Evolutionary conservation across 2,888 invertebrate genomes (phyloP).

Genomic region (Agrochola circellaris): DNA sequence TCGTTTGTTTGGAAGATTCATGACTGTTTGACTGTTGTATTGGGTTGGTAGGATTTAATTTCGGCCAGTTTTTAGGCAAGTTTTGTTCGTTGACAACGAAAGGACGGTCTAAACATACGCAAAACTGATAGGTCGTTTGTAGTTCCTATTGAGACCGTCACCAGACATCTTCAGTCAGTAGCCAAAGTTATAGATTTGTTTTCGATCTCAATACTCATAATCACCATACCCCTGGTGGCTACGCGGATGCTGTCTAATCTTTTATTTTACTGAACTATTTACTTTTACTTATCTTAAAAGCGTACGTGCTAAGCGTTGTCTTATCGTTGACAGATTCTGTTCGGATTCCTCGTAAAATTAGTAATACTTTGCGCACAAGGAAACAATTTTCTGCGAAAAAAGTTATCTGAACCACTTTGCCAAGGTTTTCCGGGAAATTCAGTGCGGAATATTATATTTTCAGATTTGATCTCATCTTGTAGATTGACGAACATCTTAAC

Average conservation of each 20-base stretch:
- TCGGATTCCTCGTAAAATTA: constrained; percentile 50
- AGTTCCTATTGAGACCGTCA: not conserved
- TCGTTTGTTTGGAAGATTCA: constrained; percentile 57
- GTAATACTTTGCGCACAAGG: constrained; percentile 40
- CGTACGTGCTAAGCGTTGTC: constrained; percentile 45
- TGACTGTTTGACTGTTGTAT: constrained; percentile 28
- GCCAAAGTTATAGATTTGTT: not conserved
- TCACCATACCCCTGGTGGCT: not conserved
- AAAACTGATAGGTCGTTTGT: not conserved
- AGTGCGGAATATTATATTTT: constrained; percentile 21
- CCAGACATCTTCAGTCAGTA: not conserved
- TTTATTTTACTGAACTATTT: not conserved
- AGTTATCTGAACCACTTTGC: constrained; percentile 31
- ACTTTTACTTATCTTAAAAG: constrained; percentile 28
- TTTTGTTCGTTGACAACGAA: not conserved
- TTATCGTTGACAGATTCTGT: constrained; percentile 47
- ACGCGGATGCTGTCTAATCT: constrained; percentile 18
- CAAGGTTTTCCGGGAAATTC: constrained; percentile 37
- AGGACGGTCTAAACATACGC: no score
- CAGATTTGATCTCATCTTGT: constrained; percentile 33
- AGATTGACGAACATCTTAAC: not conserved
- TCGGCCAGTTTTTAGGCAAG: not conserved
- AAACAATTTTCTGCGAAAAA: constrained; percentile 38
- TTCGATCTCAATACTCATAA: not conserved
- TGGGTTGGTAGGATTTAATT: constrained; percentile 5